Base-by-base conservation (phyloP, 2,888 invertebrate species). In the Ennomos quercinarius region DNA sequence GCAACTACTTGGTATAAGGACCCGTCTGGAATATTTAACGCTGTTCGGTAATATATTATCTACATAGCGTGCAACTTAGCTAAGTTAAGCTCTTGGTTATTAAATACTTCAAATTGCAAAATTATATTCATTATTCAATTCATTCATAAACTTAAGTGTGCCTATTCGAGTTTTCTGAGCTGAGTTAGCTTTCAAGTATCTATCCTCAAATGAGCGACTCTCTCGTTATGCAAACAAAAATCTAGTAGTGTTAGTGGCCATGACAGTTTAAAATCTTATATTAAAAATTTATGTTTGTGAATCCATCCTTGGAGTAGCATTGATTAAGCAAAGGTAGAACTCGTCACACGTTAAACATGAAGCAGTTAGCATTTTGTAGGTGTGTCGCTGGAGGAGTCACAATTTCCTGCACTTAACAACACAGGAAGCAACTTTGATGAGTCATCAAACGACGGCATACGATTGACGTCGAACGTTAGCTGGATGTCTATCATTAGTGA, bases 351-450 rank as follows among this genome's bases (percentile, higher is more conserved):
- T 41, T 34, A 40, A 47, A 52, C 13, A 38, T 41, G 46, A 83
- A 82, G 82, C 83, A 78, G 83, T 84, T 83, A 83, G 70, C 83
- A 75, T 86, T n/a, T 83, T 78, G 81, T 75, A 85, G 90, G 90
- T 86, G 89, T 89, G 90, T 80, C 88, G 82, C 82, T 82, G 78
- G 85, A 87, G 87, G 81, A 91, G 87, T 88, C 88, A 90, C 91
- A 92, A 92, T 92, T 92, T 92, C 91, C 91, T 91, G 91, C 91
- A 91, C 91, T 91, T 92, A 92, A 92, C 86, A 89, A 84, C 86
- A 70, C 88, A 86, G 91, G 91, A 92, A 91, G 87, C 83, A 89
- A 91, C 91, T 89, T 88, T 91, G 91, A 89, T 84, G 89, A 91
- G 79, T 91, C 91, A 90, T 90, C 91, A 91, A 91, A 90, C 87